Base-by-base conservation (phyloP, 2,888 invertebrate genomes). In the Rhamphomyia laevipes region DNA sequence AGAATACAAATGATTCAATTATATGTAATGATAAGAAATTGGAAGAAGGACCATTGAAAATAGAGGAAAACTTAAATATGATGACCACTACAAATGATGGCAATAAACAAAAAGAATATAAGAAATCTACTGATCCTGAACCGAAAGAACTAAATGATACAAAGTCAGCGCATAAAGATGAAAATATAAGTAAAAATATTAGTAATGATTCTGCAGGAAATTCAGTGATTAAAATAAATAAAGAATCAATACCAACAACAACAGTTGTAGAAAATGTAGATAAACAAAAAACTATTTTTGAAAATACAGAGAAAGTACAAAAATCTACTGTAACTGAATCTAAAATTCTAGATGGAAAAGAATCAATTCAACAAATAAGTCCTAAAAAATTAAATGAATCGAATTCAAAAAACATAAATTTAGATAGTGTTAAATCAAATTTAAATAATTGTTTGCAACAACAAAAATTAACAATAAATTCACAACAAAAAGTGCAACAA, bases 351-450 rank as follows among this genome's bases (percentile, higher is more conserved):
- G 15, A 43, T 10, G 40, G 41, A 16, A 46, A 3, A 18, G 7
- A 6, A 16, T 13, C 1, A 17, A 4, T 11, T 9, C 48, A 52
- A 7, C 43, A 45, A 10, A 43, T 43, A 42, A 18, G 30, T 16
- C 41, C 72, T 7, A 74, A 74, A 63, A 64, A 71, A 4, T 23
- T 43, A 35, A 47, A 31, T 23, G 41, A 40, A 44, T 18, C 30
- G 49, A 67, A 59, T 23, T 66, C 71, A 46, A 50, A n/a, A 44
- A 46, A 30, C 47, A 42, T 15, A 15, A 41, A 21, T 15, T 18
- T 23, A 43, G 43, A 30, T 30, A 23, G 43, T 13, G 15, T 18
- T 21, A n/a, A 16, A 12, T 16, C 21, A 37, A 37, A 37, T 21
- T 2, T 21, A 13, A 16, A 16, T 16, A 37, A 11, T 37, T 37